Conservation (phyloP, 2,113 vertebrate species). For the Nasalis larvatus region DNA sequence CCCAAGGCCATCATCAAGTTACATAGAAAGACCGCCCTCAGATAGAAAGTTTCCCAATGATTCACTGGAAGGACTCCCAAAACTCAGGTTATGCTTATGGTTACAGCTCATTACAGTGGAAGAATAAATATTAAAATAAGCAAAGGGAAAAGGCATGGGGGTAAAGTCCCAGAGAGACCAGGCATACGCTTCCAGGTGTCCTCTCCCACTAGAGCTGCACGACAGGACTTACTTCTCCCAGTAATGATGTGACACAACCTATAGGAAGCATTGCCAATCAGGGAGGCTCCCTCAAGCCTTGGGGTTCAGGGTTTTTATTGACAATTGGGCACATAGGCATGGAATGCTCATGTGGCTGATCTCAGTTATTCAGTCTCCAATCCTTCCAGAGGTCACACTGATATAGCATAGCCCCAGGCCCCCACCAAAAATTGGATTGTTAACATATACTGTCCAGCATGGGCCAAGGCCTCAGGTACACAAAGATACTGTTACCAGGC, state of each 20-base stretch:
- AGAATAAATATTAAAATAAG: background rate
- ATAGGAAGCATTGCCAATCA: fast-evolving
- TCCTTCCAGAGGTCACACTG: background rate
- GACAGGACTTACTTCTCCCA: background rate
- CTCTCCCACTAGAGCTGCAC: background rate
- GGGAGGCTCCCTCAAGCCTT: background rate
- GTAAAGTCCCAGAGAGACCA: background rate
- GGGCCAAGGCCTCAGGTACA: background rate
- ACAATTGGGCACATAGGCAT: background rate
- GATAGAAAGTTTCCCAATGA: background rate
- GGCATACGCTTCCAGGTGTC: background rate
- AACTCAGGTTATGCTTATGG: too few relatives aligned
- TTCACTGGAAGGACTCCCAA: background rate
- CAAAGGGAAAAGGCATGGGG: background rate
- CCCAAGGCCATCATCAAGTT: background rate
- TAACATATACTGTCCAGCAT: background rate
- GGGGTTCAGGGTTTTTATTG: background rate
- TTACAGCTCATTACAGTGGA: background rate
- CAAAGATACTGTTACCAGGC: background rate
- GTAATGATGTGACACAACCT: too few relatives aligned
- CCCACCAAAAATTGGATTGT: background rate
- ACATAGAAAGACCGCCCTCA: background rate
- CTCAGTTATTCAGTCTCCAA: background rate
- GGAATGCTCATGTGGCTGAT: background rate
- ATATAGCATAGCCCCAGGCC: background rate